These are phyloP conservation scores for Blastobasis lacticolella DNA, from an alignment of 2,888 invertebrate species.

Conservation along the genomic window DNA sequence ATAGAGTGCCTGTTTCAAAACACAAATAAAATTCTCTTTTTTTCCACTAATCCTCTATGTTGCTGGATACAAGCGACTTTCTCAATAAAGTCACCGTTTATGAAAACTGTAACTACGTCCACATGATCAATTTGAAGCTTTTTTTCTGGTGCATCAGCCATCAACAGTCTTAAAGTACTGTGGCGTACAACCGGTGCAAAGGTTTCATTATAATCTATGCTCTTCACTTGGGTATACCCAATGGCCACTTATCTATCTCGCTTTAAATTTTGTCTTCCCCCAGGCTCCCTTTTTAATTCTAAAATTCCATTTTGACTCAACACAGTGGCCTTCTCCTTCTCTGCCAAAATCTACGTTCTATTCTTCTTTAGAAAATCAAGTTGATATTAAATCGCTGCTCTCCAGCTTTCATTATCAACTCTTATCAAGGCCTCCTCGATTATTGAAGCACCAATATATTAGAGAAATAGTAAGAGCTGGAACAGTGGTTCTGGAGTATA, in stretches of 20 bases:
- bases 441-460: no score
- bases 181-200: no score
- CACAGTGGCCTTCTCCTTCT: background rate
- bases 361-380: background rate
- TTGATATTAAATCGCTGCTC: background rate
- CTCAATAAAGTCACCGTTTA: no score
- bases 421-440: no score
- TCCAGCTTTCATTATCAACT: no score
- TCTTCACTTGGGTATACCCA: constrained; percentile 4
- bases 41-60: constrained; percentile 6
- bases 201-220: no score
- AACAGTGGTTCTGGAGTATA: no score
- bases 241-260: constrained; percentile 2
- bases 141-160: no score
- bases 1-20: constrained; percentile 8
- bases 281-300: background rate
- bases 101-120: no score
- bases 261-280: background rate
- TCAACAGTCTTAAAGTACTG: constrained; percentile 1
- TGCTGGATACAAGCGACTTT: no score
- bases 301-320: background rate
- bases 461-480: no score
- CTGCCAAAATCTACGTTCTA: background rate
- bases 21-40: constrained; percentile 3
- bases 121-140: no score